phyloP scores from a whole-genome alignment of 1,140 invertebrate species.

The Hesperophylax magnus region DNA sequence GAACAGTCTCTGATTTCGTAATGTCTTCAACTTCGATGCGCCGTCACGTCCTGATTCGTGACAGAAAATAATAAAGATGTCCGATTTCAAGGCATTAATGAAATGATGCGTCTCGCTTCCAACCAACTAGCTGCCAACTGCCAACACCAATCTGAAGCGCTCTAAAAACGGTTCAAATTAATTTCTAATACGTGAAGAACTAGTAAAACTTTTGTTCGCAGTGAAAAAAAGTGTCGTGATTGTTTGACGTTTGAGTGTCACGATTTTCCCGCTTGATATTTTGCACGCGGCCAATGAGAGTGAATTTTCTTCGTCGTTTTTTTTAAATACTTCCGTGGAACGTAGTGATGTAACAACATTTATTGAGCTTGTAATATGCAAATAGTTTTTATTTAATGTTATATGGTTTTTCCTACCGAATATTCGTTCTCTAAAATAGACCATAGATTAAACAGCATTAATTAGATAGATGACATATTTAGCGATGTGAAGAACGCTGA shows the following conservation, averaged over 20 bases:
- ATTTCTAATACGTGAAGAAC: background rate
- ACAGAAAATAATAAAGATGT: constrained; percentile 21
- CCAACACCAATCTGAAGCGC: background rate
- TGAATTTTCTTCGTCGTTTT: background rate
- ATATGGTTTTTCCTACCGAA: background rate
- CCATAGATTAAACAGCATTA: too few species aligned
- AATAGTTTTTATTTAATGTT: background rate
- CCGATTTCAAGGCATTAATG: background rate
- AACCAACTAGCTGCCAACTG: background rate
- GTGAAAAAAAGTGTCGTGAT: background rate
- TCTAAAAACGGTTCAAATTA: background rate
- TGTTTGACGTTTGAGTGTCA: background rate
- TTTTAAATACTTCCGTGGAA: constrained; percentile 9
- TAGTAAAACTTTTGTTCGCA: background rate
- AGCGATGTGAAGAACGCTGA: background rate
- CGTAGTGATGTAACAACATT: background rate
- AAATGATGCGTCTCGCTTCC: background rate
- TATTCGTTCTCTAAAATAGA: too few species aligned
- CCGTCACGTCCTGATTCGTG: constrained; percentile 16
- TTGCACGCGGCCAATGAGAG: constrained; percentile 1
- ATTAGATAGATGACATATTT: background rate
- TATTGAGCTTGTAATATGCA: background rate
- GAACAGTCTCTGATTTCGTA: background rate
- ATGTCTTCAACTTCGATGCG: constrained; percentile 5
- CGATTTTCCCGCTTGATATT: background rate